Base-by-base conservation (phyloP, 2,888 invertebrate species). In the Drosophila incognita region DNA sequence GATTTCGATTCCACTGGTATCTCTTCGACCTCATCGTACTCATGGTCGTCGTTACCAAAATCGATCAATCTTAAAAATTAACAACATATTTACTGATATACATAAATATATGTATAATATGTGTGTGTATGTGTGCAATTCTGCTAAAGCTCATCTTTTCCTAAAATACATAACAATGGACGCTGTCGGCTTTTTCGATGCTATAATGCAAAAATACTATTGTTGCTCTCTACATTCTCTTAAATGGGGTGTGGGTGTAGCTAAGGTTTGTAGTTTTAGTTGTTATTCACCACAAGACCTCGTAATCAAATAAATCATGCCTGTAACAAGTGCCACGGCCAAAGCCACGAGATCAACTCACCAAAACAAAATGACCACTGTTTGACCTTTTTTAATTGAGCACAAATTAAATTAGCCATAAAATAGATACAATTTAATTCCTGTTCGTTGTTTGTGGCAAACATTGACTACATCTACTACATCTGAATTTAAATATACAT, bases 21-120 rank as follows among this genome's bases (percentile, higher is more conserved):
- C 67, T 92, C 92, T 77, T 87, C 89, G 83, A 92, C 92, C 75
- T 92, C 92, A 87, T 92, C 92, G 91, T 92, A 90, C 60, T 92
- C 92, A 89, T 91, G 90, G 74, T 92, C 92, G 78, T 92, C 92
- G 77, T 83, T 89, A 79, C 91, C 91, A 82, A 91, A 90, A 87
- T 92, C 92, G 85, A 92, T 91, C 91, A 92, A 86, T 87, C 92
- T 92, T 75, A 2, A 83, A 83, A 46, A 67, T 33, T 1, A 31
- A 13, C 21, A 51, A 40, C 8, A 42, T 1, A 21, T 10, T 40
- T 13, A n/a, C 6, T 21, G 21, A 33, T 11, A 46, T 24, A 46
- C 13, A 24, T 42, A 58, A 10, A 13, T 24, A 15, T 40, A 36
- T 27, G 4, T 21, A 65, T 46, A 46, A 15, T 24, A 46, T n/a